Evolutionary conservation across 2,113 vertebrate species (phyloP), one percentile per base, ranked within the genome.

Genomic region (Urocolius indicus): DNA sequence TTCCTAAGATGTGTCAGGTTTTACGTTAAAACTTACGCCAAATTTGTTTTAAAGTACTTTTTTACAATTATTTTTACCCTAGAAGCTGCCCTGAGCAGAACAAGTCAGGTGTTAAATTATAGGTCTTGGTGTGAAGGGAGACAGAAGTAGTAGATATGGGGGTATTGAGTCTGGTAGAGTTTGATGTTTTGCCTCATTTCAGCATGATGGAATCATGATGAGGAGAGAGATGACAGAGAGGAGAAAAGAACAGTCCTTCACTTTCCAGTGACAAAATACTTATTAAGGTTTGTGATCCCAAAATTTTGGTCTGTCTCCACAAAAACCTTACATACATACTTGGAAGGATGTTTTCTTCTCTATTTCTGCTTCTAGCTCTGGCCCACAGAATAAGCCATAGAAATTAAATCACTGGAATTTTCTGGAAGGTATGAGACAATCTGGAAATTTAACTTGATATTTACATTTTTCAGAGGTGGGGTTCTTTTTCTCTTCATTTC

Each of bases 1-100:
- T 91, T 91, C 62, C 24, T 93, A 92, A 95, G 68, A 90, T 10
- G 20, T 92, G 54, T 91, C 71, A 95, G 27, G 30, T 88, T 97
- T 95, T 75, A 66, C 38, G 30, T 59, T 82, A 63, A 84, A 92
- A 81, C 49, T 89, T 57, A 58, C 3, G 45, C 21, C 4, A 54
- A 77, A 12, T 69, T 92, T 69, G 52, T 36, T 85, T 91, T 29
- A 14, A 80, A 92, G 16, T 74, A 54, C 29, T 84, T 92, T 61
- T 4, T 1, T 57, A 30, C 11, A 32, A 26, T 76, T 87, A 23
- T 66, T 85, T 89, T 65, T 82, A 77, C 13, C 58, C 58, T 62
- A 29, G 26, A 57, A 73, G 7, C 7, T 73, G 13, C 22, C 32
- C 43, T 23, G 66, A 79, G 66, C 29, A 46, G 62, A 54, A 9